These are phyloP conservation scores for Leptopterna dolabrata DNA, from an alignment of 2,888 invertebrate species.

Conservation along the genomic window DNA sequence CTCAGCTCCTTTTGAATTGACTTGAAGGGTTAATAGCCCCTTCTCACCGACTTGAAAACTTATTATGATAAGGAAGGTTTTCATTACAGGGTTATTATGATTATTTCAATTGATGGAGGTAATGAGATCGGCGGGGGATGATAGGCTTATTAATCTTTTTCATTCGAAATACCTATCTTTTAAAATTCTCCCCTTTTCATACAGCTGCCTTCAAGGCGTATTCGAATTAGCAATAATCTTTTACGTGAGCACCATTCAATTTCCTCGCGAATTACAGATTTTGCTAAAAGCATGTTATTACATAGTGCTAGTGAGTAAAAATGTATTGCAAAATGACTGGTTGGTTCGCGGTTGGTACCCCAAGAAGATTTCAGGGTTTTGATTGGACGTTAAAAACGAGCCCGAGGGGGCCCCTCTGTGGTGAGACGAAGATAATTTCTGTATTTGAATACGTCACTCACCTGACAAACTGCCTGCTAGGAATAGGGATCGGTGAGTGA, in stretches of 20 bases:
- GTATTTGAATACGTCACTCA: background rate
- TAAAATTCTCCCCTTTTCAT: too few relatives aligned
- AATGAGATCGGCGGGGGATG: too few relatives aligned
- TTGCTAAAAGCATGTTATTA: background rate
- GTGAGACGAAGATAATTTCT: background rate
- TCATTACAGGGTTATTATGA: too few relatives aligned
- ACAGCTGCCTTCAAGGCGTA: too few relatives aligned
- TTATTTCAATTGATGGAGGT: too few relatives aligned
- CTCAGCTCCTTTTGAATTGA: too few relatives aligned
- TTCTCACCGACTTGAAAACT: too few relatives aligned
- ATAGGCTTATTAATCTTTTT: too few relatives aligned
- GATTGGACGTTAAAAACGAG: background rate
- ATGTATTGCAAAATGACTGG: background rate
- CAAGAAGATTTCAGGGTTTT: background rate
- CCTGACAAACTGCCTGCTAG: background rate
- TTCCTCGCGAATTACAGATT: background rate
- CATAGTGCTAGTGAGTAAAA: background rate
- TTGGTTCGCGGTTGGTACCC: background rate
- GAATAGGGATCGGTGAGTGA: background rate
- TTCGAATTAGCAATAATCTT: background rate
- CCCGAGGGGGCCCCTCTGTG: background rate
- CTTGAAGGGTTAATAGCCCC: too few relatives aligned
- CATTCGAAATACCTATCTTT: too few relatives aligned
- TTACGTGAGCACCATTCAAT: background rate
- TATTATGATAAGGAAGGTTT: too few relatives aligned